A percentile compares a stretch with the other conserved stretches of the same genome.
These are phyloP conservation scores for Drosophila prosaltans DNA, from an alignment of 1,140 invertebrate species.

Conservation along the genomic window DNA sequence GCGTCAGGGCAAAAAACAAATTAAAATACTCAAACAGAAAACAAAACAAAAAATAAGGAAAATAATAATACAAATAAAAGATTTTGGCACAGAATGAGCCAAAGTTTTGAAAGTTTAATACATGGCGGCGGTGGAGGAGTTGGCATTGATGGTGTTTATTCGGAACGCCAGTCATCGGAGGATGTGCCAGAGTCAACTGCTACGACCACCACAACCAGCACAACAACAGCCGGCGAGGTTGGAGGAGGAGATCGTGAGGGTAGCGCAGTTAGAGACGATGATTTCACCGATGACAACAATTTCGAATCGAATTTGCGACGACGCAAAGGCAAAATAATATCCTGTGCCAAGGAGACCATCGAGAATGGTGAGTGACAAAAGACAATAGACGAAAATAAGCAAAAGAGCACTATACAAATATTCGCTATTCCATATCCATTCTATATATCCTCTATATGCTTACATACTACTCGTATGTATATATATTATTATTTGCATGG, in stretches of 20 bases:
- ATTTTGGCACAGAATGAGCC: conserved; percentile 71
- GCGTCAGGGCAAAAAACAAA: conserved; percentile 20
- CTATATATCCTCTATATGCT: conserved; percentile 12
- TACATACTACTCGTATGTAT: too few relatives aligned
- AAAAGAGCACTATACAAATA: conserved; percentile 2
- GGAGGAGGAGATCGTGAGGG: conserved; percentile 42
- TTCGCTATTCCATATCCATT: background rate
- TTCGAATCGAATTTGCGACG: conserved; percentile 82
- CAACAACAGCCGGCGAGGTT: conserved; percentile 56
- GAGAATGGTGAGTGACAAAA: conserved; percentile 75
- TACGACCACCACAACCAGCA: conserved; percentile 48
- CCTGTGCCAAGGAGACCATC: conserved; percentile 83
- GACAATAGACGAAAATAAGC: conserved; percentile 8
- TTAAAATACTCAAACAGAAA: conserved; percentile 19
- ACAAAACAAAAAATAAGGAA: conserved; percentile 22
- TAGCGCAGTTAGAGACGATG: conserved; percentile 54
- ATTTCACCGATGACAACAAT: conserved; percentile 80
- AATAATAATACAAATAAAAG: conserved; percentile 11
- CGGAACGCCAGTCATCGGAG: conserved; percentile 75
- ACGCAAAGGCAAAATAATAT: conserved; percentile 83
- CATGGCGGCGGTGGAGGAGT: conserved; percentile 39
- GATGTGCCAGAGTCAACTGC: conserved; percentile 70
- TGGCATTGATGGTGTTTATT: conserved; percentile 38
- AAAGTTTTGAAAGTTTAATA: conserved; percentile 78
- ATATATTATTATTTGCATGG: conserved; percentile 1